Base-by-base conservation (phyloP, 2,888 invertebrate species). In the Brassicogethes aeneus region DNA sequence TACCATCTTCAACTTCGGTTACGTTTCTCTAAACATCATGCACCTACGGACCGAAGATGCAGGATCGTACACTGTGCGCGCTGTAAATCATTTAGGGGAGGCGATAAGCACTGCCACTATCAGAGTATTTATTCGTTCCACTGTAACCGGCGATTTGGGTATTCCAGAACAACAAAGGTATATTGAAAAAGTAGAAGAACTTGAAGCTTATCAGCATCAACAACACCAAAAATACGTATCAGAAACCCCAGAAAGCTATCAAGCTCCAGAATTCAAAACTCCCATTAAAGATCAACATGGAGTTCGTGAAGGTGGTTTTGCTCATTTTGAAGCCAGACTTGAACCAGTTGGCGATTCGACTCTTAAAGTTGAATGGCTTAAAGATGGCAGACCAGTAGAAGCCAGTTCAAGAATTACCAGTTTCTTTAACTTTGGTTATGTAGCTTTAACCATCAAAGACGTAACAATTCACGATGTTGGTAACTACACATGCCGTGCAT, bases 1-100 rank as follows among this genome's bases (percentile, higher is more conserved):
- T 68, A 91, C 93, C 68, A 90, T 92, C 77, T 92, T 92, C 80
- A 96, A 95, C 82, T 95, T 96, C 80, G 95, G 95, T 69, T 94
- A 94, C 79, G 94, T 95, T 75, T 92, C 93, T 74, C 85, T 96
- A 64, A 95, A 95, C 74, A 94, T 97, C 71, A 79, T 93, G 84
- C 94, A 95, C 83, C 86, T 95, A 79, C 87, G 94, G 76, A 83
- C 86, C 77, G 96, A 97, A 82, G 97, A 99, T 82, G 85, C 89
- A 64, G 95, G 95, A 71, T 85, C 86, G 70, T 93, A 93, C 61
- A 90, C 89, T 58, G 88, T 88, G 66, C 82, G 90, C 62, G 93
- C 92, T 72, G 83, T 88, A 54, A 93, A 93, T 68, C 83, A 85
- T 64, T 75, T 85, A 63, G 93, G 93, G 56, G 92, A 93, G 73